Evolutionary conservation across 2,888 invertebrate species (phyloP), one percentile per base, ranked within the genome.

Genomic region (Reticulitermes lucifugus): DNA sequence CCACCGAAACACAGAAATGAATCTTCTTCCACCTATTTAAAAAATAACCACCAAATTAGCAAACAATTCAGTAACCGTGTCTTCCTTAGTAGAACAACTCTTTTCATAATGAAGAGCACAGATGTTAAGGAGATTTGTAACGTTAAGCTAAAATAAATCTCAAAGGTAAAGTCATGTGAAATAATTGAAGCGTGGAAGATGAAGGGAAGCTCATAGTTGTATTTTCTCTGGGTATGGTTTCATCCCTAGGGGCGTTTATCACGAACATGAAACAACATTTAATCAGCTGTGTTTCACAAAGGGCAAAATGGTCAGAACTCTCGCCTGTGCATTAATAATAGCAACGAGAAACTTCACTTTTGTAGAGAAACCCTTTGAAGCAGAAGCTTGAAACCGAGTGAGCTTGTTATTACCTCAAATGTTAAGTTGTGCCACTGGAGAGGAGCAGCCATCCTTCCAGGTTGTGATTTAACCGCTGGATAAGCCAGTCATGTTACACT

Each of bases 401-500:
- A 25, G 70, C 70, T 70, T 70, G 29, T 70, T 73, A 73, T 73
- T 73, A 35, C 73, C 14, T 73, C 35, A 73, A 21, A 73, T 73
- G 73, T 29, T 41, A 73, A 73, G 35, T 73, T 41, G 21, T 22
- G 6, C n/a, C 70, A 70, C 70, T 25, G 9, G n/a, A 65, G n/a
- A 65, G 65, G 25, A 65, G 9, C 25, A 65, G n/a, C 65, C 22
- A n/a, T 70, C 70, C 70, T 70, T 70, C 70, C 70, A 70, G 70
- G n/a, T 29, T 70, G 25, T 70, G 70, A n/a, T n/a, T 70, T 70
- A 25, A 70, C 70, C 70, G 14, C 70, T 70, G 25, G 70, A 29
- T 29, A 70, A 70, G 25, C n/a, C 29, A 70, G 70, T 2, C n/a
- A 70, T 29, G 25, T 70, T 70, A n/a, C 70, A 70, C 70, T 70